Percentiles rank a stretch among this genome's conserved stretches.
These are phyloP conservation scores for Ardeotis arabs DNA, from an alignment of 2,113 vertebrate species.

Conservation along the genomic window DNA sequence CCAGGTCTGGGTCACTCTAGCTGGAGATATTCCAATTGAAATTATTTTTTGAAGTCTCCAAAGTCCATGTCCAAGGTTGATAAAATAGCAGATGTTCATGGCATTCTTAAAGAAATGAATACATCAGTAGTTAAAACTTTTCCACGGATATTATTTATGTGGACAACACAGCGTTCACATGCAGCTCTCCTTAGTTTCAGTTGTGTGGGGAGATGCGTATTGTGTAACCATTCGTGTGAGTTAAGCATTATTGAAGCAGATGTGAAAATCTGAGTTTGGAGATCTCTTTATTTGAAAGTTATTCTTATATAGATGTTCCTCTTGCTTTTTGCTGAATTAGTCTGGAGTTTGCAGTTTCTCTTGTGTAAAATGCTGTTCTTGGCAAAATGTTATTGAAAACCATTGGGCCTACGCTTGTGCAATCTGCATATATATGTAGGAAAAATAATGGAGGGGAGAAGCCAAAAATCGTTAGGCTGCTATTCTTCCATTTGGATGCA, in stretches of 20 bases:
- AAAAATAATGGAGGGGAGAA: not conserved
- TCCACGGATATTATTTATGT: not conserved
- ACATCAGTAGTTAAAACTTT: not conserved
- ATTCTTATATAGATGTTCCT: not conserved
- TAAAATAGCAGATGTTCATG: not conserved
- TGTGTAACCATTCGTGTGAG: not conserved
- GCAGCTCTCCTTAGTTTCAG: not conserved
- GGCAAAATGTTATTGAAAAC: not conserved
- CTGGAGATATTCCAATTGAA: not conserved
- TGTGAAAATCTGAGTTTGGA: not conserved
- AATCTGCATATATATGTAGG: not conserved
- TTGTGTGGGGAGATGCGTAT: not conserved
- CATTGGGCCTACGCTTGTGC: not conserved
- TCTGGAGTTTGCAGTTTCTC: constrained; percentile 6
- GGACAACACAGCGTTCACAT: not conserved
- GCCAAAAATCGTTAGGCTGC: not conserved
- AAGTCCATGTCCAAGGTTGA: not conserved
- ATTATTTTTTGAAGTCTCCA: not conserved
- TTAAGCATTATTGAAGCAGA: not conserved
- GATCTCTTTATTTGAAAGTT: not conserved
- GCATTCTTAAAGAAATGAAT: not conserved
- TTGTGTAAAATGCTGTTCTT: not conserved
- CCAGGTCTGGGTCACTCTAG: not conserved
- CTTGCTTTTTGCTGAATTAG: constrained; percentile 14
- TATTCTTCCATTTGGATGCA: not conserved